Evolutionary conservation across 2,888 invertebrate genomes (phyloP).

Genomic region (Papilio gigon): DNA sequence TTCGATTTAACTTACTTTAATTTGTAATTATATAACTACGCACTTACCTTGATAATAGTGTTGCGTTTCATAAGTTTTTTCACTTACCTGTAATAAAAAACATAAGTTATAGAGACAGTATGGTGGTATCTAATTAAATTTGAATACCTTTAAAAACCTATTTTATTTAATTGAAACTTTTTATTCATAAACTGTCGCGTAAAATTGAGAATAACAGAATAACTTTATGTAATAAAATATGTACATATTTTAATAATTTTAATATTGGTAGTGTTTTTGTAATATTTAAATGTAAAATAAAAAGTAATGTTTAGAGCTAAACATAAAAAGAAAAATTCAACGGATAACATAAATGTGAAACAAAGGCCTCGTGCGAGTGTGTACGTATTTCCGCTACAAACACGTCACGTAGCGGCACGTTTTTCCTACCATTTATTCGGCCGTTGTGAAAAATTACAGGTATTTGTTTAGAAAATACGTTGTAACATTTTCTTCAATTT

Average conservation of each 20-base stretch:
- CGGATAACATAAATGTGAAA: slow-evolving; percentile 62
- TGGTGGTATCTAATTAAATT: too few relatives aligned
- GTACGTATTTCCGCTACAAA: slow-evolving; percentile 66
- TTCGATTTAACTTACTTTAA: background rate
- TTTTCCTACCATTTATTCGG: slow-evolving; percentile 65
- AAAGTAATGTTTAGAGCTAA: slow-evolving; percentile 16
- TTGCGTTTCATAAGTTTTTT: slow-evolving; percentile 22
- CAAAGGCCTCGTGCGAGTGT: slow-evolving; percentile 65
- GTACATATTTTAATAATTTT: background rate
- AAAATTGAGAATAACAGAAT: too few relatives aligned
- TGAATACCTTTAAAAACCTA: background rate
- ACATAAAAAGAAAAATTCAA: slow-evolving; percentile 49
- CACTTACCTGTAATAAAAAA: slow-evolving; percentile 47
- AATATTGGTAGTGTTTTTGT: background rate
- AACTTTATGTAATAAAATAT: too few relatives aligned
- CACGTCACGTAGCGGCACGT: slow-evolving; percentile 64
- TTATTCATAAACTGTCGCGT: too few relatives aligned
- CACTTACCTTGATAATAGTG: slow-evolving; percentile 1
- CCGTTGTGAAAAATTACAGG: slow-evolving; percentile 59
- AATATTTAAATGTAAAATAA: slow-evolving; percentile 25
- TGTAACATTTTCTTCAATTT: slow-evolving; percentile 43
- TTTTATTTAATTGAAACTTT: too few relatives aligned
- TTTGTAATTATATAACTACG: background rate
- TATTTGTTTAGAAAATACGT: slow-evolving; percentile 54
- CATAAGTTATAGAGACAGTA: background rate